These are phyloP conservation scores for Hylia prasina DNA, from an alignment of 2,113 vertebrate species.

Conservation along the genomic window DNA sequence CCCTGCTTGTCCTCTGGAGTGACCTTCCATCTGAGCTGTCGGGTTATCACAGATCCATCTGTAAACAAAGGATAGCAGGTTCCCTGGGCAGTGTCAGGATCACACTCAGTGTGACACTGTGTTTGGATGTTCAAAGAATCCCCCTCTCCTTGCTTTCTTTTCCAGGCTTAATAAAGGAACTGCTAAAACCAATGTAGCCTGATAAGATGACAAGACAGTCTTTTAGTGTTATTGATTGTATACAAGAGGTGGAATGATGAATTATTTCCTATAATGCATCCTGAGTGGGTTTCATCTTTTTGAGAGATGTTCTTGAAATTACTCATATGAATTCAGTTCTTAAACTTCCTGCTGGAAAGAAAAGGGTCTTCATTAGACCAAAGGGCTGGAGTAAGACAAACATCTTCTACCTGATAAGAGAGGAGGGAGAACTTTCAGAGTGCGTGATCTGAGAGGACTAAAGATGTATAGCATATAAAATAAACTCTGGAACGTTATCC, in stretches of 20 bases:
- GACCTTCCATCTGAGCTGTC: conserved; percentile 60
- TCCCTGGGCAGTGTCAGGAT: conserved; percentile 70
- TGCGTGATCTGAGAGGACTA: background rate
- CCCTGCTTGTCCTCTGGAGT: conserved; percentile 53
- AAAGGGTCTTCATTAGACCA: background rate
- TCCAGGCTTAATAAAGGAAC: conserved; percentile 72
- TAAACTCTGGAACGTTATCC: background rate
- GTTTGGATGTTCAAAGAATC: conserved; percentile 75
- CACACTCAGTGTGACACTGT: conserved; percentile 74
- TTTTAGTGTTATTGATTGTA: conserved; percentile 77
- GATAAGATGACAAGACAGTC: conserved; percentile 74
- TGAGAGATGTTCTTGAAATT: conserved; percentile 26
- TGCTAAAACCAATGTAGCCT: conserved; percentile 70
- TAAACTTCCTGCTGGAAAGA: conserved; percentile 42
- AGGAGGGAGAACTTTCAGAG: background rate
- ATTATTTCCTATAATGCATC: conserved; percentile 60
- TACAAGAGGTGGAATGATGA: conserved; percentile 65
- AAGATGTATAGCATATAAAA: background rate
- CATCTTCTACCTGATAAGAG: conserved; percentile 11
- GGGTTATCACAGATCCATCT: conserved; percentile 70
- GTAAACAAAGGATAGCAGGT: conserved; percentile 70
- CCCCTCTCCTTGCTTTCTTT: conserved; percentile 61
- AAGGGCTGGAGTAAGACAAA: background rate
- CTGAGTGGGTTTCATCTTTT: conserved; percentile 32
- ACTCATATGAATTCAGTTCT: conserved; percentile 10